A percentile compares a stretch with the other conserved stretches of the same genome.
phyloP scores from a whole-genome alignment of 2,888 invertebrate species.

The Eupeodes luniger region DNA sequence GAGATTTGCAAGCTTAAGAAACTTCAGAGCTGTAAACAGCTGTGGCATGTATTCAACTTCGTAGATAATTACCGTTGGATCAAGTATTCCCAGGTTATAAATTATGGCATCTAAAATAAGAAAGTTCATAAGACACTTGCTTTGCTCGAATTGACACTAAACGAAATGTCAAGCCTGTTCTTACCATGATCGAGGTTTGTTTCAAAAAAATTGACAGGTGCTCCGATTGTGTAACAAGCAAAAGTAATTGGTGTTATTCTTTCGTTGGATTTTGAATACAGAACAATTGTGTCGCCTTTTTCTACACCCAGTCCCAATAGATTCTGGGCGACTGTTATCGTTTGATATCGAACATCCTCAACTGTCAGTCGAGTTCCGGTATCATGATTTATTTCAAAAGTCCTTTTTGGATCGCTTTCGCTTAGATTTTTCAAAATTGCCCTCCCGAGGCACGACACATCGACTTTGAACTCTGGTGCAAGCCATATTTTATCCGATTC shows the following conservation, averaged over 20 bases:
- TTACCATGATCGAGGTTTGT: constrained; percentile 71
- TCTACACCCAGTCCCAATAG: constrained; percentile 61
- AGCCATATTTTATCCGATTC: constrained; percentile 26
- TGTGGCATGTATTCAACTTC: constrained; percentile 60
- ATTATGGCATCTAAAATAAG: constrained; percentile 64
- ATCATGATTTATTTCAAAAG: constrained; percentile 72
- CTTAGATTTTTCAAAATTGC: constrained; percentile 19
- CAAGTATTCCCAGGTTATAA: constrained; percentile 48
- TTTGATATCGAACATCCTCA: constrained; percentile 59
- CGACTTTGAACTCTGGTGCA: constrained; percentile 6
- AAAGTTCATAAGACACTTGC: neutral
- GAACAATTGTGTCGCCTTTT: constrained; percentile 69
- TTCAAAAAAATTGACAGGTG: constrained; percentile 76
- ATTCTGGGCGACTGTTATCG: constrained; percentile 61
- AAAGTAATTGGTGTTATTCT: constrained; percentile 72
- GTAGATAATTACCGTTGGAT: constrained; percentile 75
- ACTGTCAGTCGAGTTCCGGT: constrained; percentile 32
- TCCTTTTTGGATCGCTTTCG: constrained; percentile 29
- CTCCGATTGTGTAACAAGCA: constrained; percentile 73
- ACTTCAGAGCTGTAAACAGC: constrained; percentile 52
- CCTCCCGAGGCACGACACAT: neutral
- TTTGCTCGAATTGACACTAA: neutral
- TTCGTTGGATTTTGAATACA: constrained; percentile 70
- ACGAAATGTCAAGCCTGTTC: neutral
- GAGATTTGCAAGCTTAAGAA: constrained; percentile 42